Conservation (phyloP, 2,888 invertebrate species). For the Cyrtodaria siliqua region DNA sequence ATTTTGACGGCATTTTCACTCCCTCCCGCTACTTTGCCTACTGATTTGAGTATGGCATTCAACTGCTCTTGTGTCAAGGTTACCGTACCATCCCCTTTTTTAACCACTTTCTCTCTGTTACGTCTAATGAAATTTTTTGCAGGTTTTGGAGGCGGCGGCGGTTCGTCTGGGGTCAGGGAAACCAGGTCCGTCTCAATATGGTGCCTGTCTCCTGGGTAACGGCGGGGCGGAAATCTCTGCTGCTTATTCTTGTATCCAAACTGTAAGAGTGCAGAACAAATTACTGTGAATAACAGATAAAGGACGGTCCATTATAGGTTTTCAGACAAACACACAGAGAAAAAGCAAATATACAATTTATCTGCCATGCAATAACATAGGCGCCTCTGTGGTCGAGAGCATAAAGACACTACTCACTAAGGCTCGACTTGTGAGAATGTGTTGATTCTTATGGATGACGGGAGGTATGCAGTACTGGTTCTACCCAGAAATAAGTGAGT, state of each 20-base stretch:
- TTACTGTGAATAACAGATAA: background rate
- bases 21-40: slow-evolving; percentile 75
- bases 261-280: slow-evolving; percentile 34
- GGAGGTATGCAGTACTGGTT: no score
- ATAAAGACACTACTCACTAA: no score
- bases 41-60: slow-evolving; percentile 78
- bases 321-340: no score
- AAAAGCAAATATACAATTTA: no score
- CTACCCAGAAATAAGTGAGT: no score
- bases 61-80: slow-evolving; percentile 82
- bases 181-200: slow-evolving; percentile 48
- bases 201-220: slow-evolving; percentile 52
- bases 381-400: no score
- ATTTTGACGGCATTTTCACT: slow-evolving; percentile 76
- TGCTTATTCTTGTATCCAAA: slow-evolving; percentile 76
- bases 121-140: slow-evolving; percentile 75
- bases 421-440: no score
- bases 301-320: no score
- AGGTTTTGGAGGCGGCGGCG: slow-evolving; percentile 71
- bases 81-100: slow-evolving; percentile 62
- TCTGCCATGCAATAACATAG: no score
- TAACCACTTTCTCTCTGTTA: slow-evolving; percentile 65
- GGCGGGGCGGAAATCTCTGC: slow-evolving; percentile 71
- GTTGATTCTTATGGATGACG: no score
- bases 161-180: slow-evolving; percentile 62